Percentiles rank a stretch among this genome's conserved stretches.
These are phyloP conservation scores for Malthinus seriepunctatus DNA, from an alignment of 2,888 invertebrate species.

Conservation along the genomic window DNA sequence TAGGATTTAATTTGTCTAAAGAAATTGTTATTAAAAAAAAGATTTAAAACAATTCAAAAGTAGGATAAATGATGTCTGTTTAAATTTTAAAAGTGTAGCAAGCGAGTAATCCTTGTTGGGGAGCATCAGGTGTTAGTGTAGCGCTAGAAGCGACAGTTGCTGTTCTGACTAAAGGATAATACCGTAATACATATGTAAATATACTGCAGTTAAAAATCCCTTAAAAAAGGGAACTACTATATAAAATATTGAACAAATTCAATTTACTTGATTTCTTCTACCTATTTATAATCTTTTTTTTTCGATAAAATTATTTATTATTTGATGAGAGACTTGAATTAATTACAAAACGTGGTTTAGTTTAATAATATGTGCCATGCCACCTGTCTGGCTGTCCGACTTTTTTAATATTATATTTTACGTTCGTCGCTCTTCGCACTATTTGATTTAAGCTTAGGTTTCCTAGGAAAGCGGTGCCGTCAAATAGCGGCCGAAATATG, in stretches of 20 bases:
- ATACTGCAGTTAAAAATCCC: constrained; percentile 20
- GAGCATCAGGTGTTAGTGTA: constrained; percentile 39
- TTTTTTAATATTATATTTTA: no score
- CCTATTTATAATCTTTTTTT: neutral
- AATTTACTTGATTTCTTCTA: no score
- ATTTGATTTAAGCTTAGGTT: no score
- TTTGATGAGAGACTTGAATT: no score
- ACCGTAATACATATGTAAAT: constrained; percentile 37
- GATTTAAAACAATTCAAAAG: constrained; percentile 22
- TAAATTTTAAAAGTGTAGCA: constrained; percentile 32
- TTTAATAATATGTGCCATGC: no score
- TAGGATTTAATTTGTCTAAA: constrained; percentile 3
- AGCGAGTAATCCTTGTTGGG: constrained; percentile 29
- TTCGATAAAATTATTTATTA: neutral
- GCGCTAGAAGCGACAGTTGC: constrained; percentile 39
- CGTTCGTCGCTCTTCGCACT: no score
- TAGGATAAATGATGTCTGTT: constrained; percentile 36
- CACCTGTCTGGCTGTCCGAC: no score
- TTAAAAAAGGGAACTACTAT: constrained; percentile 4
- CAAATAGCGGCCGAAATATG: no score
- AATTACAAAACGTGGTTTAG: no score
- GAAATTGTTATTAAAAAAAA: constrained; percentile 2
- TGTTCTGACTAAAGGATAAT: constrained; percentile 37
- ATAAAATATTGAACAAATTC: no score
- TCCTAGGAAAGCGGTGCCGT: no score